Percentiles rank a stretch among this genome's conserved stretches.
These are phyloP conservation scores for Hafferia zeledoni DNA, from an alignment of 2,797 vertebrate genomes.

Conservation along the genomic window DNA sequence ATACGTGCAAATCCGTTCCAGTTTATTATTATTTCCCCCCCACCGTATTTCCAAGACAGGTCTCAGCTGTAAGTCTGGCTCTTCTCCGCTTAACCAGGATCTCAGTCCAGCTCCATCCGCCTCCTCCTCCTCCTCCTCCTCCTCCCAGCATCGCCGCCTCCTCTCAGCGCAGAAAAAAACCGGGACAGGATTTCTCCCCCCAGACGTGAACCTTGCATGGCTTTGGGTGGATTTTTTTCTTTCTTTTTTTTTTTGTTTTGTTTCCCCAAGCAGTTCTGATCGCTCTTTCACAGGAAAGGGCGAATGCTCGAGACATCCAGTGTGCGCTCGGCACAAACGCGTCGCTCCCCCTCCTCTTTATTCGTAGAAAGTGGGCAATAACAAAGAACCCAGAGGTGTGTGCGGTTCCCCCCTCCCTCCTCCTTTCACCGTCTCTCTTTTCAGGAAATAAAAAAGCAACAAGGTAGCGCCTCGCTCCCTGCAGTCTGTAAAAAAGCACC, in stretches of 20 bases:
- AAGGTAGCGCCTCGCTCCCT: background rate
- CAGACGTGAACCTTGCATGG: background rate
- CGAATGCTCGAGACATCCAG: slow-evolving; percentile 5
- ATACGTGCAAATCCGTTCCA: slow-evolving; percentile 92
- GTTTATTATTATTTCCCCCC: slow-evolving; percentile 68
- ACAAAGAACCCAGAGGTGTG: slow-evolving; percentile 34
- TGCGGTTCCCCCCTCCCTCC: background rate
- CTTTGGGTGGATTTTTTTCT: background rate
- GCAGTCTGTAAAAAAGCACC: slow-evolving; percentile 1
- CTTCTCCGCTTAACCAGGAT: slow-evolving; percentile 53
- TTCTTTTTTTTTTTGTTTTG: background rate
- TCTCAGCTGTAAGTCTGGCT: slow-evolving; percentile 48
- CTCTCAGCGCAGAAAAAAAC: slow-evolving; percentile 17
- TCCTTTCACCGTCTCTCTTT: background rate
- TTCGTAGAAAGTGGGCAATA: background rate
- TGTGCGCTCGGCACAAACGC: background rate
- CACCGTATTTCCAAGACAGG: slow-evolving; percentile 76
- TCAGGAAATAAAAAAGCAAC: background rate
- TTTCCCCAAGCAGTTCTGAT: background rate
- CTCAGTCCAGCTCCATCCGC: slow-evolving; percentile 49
- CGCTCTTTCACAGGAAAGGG: background rate
- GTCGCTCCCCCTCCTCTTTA: background rate
- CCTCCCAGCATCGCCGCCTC: background rate
- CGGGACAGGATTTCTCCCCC: background rate
- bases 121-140: slow-evolving; percentile 32